Evolutionary conservation across 2,888 invertebrate genomes (phyloP).

Genomic region (Chrysomela aeneicollis): DNA sequence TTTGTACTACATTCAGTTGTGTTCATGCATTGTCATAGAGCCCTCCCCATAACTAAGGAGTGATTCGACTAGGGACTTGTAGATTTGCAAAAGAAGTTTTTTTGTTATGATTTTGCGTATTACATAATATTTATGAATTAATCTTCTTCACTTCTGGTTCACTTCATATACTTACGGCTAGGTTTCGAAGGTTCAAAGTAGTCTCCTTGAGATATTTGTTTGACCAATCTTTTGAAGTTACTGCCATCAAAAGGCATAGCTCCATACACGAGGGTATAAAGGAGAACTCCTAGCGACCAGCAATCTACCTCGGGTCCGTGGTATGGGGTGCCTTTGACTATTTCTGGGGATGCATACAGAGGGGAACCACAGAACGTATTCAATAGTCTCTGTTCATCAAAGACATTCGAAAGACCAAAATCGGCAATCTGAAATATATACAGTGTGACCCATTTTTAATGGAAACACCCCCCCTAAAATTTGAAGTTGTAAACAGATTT

Average conservation of each 20-base stretch:
- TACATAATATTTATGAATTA: neutral
- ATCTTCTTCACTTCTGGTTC: too few species aligned
- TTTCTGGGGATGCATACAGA: slow-evolving; percentile 96
- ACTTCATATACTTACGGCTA: slow-evolving; percentile 82
- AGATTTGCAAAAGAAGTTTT: too few species aligned
- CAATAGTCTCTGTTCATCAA: slow-evolving; percentile 84
- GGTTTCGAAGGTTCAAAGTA: slow-evolving; percentile 96
- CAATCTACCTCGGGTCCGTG: slow-evolving; percentile 96
- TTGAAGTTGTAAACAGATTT: too few species aligned
- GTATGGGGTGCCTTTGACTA: slow-evolving; percentile 95
- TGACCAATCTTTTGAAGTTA: slow-evolving; percentile 95
- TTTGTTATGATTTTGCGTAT: neutral
- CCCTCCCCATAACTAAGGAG: too few species aligned
- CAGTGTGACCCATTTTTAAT: too few species aligned
- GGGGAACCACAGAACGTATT: slow-evolving; percentile 97
- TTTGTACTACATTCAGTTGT: too few species aligned
- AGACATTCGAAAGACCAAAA: slow-evolving; percentile 98
- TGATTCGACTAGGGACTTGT: too few species aligned
- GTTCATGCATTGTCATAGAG: too few species aligned
- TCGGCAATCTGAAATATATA: slow-evolving; percentile 84
- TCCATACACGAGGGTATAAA: slow-evolving; percentile 98
- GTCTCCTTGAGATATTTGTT: slow-evolving; percentile 96
- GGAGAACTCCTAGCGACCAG: slow-evolving; percentile 94
- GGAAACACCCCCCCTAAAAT: too few species aligned
- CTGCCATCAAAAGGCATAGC: slow-evolving; percentile 99